Evolutionary conservation across 1,140 invertebrate genomes (phyloP).

Genomic region (Caenorhabditis tropicalis): DNA sequence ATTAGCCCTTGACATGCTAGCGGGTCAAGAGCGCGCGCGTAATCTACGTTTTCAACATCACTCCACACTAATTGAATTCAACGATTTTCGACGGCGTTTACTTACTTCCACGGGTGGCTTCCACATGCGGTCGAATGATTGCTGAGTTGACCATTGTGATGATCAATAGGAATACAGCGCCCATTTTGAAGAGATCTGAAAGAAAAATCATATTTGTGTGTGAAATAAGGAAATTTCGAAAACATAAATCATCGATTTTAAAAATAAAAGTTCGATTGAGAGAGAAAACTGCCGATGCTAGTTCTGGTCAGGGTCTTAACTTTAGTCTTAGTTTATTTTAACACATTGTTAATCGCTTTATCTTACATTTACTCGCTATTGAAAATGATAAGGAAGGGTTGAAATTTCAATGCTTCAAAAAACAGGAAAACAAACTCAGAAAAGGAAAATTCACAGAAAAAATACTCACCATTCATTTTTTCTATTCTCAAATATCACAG

Average conservation of each 20-base stretch:
- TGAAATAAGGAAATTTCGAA: background rate
- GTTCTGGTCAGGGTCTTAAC: background rate
- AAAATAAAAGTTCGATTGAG: background rate
- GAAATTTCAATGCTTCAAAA: background rate
- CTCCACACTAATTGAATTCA: constrained; percentile 37
- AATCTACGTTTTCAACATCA: constrained; percentile 39
- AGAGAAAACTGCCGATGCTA: background rate
- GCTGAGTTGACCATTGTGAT: constrained; percentile 35
- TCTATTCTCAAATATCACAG: background rate
- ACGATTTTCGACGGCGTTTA: background rate
- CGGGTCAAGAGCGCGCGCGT: constrained; percentile 33
- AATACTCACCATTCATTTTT: constrained; percentile 6
- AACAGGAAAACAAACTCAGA: background rate
- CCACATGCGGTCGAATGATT: constrained; percentile 36
- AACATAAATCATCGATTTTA: background rate
- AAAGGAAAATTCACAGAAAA: background rate
- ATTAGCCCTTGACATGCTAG: constrained; percentile 34
- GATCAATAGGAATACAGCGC: constrained; percentile 21
- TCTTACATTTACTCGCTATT: background rate
- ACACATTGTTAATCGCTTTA: constrained; percentile 33
- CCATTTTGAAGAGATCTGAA: constrained; percentile 11
- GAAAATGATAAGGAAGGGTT: background rate
- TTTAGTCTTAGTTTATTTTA: constrained; percentile 29
- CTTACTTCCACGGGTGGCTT: constrained; percentile 27
- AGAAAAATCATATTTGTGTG: background rate